Conservation (phyloP, 2,797 vertebrate species). For the Spheniscus humboldti region DNA sequence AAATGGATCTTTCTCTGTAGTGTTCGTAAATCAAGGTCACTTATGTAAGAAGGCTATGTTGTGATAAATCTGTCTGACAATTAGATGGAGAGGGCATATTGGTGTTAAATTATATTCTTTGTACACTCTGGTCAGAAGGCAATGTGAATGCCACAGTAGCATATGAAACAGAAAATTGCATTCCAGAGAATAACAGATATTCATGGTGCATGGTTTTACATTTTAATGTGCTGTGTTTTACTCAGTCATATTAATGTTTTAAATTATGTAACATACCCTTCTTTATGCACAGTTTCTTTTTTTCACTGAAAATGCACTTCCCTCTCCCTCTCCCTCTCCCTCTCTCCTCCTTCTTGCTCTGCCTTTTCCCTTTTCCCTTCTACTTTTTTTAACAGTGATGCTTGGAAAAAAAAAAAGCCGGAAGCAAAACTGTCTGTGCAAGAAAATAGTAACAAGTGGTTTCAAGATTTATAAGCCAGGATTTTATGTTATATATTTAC, state of each 20-base stretch:
- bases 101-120: slow-evolving; percentile 32
- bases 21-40: slow-evolving; percentile 55
- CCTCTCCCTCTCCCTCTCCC: not conserved
- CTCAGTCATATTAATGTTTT: slow-evolving; percentile 48
- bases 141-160: slow-evolving; percentile 1
- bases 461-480: slow-evolving; percentile 27
- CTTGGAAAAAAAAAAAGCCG: not conserved
- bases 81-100: slow-evolving; percentile 30
- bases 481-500: slow-evolving; percentile 63
- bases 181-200: slow-evolving; percentile 18
- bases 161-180: slow-evolving; percentile 40
- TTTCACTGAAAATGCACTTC: not conserved
- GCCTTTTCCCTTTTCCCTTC: not conserved
- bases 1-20: not conserved
- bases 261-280: slow-evolving; percentile 44
- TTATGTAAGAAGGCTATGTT: slow-evolving; percentile 16
- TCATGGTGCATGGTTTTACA: slow-evolving; percentile 12
- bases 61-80: slow-evolving; percentile 37
- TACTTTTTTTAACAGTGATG: not conserved
- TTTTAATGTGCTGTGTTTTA: not conserved
- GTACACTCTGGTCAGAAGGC: slow-evolving; percentile 17
- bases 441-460: not conserved
- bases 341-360: not conserved
- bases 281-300: not conserved
- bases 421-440: not conserved